Percentiles rank a stretch among this genome's conserved stretches.
phyloP scores from a whole-genome alignment of 2,888 invertebrate genomes.

The Osmoderma eremita region DNA sequence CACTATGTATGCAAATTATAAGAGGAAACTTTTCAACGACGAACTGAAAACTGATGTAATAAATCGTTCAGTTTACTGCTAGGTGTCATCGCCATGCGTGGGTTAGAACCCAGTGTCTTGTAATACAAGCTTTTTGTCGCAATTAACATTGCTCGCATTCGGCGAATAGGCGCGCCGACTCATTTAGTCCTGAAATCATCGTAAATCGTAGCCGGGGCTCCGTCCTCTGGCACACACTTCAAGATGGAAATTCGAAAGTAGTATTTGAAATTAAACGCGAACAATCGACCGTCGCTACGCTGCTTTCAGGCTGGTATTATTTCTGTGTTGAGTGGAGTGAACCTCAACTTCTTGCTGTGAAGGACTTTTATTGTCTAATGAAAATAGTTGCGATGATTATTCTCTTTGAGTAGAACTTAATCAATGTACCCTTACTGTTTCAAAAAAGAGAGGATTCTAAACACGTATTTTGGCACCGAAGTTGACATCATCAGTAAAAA shows the following conservation, averaged over 20 bases:
- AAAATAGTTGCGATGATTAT: background rate
- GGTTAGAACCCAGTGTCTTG: conserved; percentile 55
- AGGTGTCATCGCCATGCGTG: conserved; percentile 58
- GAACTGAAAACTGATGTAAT: conserved; percentile 55
- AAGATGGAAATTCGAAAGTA: conserved; percentile 35
- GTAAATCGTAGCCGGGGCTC: conserved; percentile 45
- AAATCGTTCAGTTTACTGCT: conserved; percentile 57
- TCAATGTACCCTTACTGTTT: too few relatives aligned
- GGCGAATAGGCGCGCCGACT: conserved; percentile 45
- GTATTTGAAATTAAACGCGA: conserved; percentile 16
- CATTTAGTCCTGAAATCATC: conserved; percentile 46
- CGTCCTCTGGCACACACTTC: conserved; percentile 26
- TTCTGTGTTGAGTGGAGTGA: conserved; percentile 2
- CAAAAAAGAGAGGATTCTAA: too few relatives aligned
- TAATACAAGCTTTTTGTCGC: conserved; percentile 53
- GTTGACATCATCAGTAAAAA: too few relatives aligned
- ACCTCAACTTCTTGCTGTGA: background rate
- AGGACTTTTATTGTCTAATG: conserved; percentile 6
- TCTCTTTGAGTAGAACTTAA: background rate
- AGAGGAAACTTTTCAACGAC: conserved; percentile 56
- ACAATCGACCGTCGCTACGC: conserved; percentile 11
- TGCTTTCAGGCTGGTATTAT: conserved; percentile 2
- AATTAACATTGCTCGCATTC: conserved; percentile 54
- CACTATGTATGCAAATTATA: conserved; percentile 59
- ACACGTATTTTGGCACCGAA: too few relatives aligned